Conservation (phyloP, 2,797 vertebrate species). For the Rhynchotus rufescens region DNA sequence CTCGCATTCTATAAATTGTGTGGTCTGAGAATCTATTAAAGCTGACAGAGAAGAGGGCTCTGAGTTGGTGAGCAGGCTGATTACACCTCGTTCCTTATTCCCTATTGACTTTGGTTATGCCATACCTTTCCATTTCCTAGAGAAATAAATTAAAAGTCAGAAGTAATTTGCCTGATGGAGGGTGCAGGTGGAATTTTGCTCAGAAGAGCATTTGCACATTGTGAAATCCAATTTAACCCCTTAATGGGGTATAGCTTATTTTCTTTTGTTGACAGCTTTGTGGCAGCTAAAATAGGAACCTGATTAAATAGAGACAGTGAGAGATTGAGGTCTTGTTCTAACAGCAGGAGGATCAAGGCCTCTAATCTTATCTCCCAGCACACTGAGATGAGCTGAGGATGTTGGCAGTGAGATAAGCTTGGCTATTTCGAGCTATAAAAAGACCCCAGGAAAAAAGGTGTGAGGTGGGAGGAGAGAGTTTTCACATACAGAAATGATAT, state of each 20-base stretch:
- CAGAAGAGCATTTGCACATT: slow-evolving; percentile 84
- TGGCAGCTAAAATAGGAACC: slow-evolving; percentile 93
- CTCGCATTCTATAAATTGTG: slow-evolving; percentile 89
- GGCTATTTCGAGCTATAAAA: slow-evolving; percentile 69
- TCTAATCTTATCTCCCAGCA: slow-evolving; percentile 89
- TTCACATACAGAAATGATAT: neutral
- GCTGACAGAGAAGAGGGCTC: slow-evolving; percentile 91
- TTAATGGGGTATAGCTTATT: slow-evolving; percentile 93
- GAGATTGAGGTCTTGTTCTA: slow-evolving; percentile 99
- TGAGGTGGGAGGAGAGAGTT: neutral
- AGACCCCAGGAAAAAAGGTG: slow-evolving; percentile 25
- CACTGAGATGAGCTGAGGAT: slow-evolving; percentile 82
- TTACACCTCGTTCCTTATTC: slow-evolving; percentile 90
- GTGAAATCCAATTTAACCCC: slow-evolving; percentile 96
- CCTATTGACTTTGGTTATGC: slow-evolving; percentile 96
- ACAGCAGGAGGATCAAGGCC: slow-evolving; percentile 93
- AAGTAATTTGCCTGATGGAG: slow-evolving; percentile 99
- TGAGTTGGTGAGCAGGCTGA: slow-evolving; percentile 91
- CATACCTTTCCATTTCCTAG: slow-evolving; percentile 98
- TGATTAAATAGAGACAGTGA: slow-evolving; percentile 98
- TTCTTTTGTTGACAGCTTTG: slow-evolving; percentile 97
- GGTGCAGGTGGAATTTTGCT: slow-evolving; percentile 90
- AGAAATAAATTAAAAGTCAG: slow-evolving; percentile 99
- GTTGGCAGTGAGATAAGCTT: slow-evolving; percentile 73
- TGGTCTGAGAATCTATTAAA: slow-evolving; percentile 94